phyloP scores from a whole-genome alignment of 2,797 vertebrate genomes.

The Arremon aurantiirostris region DNA sequence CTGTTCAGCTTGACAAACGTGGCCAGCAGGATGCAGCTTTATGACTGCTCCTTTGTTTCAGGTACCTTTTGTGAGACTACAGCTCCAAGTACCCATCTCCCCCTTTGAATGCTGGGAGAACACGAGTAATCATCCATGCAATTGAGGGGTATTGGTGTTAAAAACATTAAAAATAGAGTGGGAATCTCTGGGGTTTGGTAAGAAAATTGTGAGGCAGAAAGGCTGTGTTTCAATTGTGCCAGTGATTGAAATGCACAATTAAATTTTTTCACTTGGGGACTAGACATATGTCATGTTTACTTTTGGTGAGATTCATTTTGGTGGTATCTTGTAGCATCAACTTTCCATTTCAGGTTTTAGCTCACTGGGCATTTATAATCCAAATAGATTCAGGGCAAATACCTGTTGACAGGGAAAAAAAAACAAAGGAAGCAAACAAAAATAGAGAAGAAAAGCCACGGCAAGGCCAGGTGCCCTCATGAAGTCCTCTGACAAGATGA shows the following conservation, averaged over 20 bases:
- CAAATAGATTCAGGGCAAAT: slow-evolving; percentile 12
- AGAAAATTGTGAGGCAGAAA: not conserved
- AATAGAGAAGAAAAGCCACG: not conserved
- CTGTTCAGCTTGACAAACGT: not conserved
- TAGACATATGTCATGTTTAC: not conserved
- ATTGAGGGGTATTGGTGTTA: not conserved
- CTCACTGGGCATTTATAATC: slow-evolving; percentile 24
- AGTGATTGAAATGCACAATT: not conserved
- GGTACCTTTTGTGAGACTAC: not conserved
- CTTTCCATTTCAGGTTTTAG: slow-evolving; percentile 26
- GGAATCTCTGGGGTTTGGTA: not conserved
- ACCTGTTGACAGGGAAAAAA: slow-evolving; percentile 31
- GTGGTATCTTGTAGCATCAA: not conserved
- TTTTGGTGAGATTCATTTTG: not conserved
- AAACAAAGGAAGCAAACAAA: slow-evolving; percentile 39
- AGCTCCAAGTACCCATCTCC: not conserved
- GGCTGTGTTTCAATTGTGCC: not conserved
- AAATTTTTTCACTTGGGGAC: not conserved
- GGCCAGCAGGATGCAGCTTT: not conserved
- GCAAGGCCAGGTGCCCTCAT: slow-evolving; percentile 5
- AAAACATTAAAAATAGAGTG: not conserved
- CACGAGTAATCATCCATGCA: not conserved
- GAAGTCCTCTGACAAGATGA: slow-evolving; percentile 44
- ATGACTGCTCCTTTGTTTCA: not conserved
- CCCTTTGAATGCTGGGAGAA: not conserved